Evolutionary conservation across 2,797 vertebrate species (phyloP).

Genomic region (Orestias chungarensis): DNA sequence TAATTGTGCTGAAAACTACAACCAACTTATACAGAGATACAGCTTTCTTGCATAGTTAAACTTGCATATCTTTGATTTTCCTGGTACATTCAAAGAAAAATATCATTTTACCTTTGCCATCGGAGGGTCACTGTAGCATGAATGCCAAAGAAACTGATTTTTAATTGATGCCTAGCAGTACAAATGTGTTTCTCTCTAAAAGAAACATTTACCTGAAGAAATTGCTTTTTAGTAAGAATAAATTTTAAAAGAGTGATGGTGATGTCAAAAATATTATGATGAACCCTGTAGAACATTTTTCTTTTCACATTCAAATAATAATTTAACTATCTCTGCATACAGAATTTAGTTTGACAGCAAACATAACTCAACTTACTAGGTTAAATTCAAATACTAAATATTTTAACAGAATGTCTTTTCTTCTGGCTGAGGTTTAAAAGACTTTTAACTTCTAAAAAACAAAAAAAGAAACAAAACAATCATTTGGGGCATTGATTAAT

Average conservation of each 20-base stretch:
- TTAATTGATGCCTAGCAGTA: background rate
- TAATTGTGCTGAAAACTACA: background rate
- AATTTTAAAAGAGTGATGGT: background rate
- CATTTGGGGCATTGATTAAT: no score
- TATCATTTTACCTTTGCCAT: background rate
- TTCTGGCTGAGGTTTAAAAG: no score
- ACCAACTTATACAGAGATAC: background rate
- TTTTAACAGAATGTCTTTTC: background rate
- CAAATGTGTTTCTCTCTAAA: background rate
- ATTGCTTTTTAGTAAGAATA: background rate
- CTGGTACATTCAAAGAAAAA: background rate
- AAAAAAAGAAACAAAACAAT: no score
- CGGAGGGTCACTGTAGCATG: background rate
- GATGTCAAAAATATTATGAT: background rate
- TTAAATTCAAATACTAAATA: background rate
- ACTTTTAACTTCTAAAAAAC: no score
- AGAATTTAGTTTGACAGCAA: background rate
- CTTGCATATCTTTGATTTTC: no score
- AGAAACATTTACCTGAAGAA: background rate
- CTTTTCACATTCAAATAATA: background rate
- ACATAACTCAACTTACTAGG: constrained; percentile 1
- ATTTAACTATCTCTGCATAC: background rate
- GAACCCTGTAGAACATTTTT: background rate
- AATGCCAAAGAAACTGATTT: background rate
- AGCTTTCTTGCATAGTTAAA: no score